Evolutionary conservation across 2,797 vertebrate genomes (phyloP).

Genomic region (Gorsachius magnificus): DNA sequence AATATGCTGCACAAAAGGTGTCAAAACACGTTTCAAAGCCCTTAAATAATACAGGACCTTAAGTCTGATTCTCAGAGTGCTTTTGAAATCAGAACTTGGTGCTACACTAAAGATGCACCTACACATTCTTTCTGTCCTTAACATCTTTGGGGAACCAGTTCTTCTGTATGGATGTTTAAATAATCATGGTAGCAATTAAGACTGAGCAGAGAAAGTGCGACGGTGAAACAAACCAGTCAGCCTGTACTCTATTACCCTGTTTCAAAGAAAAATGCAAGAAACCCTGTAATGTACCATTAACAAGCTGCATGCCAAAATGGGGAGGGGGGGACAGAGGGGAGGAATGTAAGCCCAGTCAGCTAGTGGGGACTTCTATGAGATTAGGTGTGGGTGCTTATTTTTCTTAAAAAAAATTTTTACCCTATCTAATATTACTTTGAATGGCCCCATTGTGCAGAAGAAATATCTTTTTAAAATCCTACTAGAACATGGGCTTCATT

Average conservation of each 20-base stretch:
- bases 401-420: not conserved
- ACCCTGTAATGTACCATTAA: not conserved
- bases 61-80: not conserved
- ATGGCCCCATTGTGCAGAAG: not conserved
- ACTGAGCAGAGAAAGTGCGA: not conserved
- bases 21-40: constrained; percentile 21
- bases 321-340: too few species aligned
- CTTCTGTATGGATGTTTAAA: constrained; percentile 21
- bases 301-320: not conserved
- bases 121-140: not conserved
- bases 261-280: constrained; percentile 31
- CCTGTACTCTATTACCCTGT: not conserved
- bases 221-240: constrained; percentile 23
- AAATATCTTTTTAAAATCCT: not conserved
- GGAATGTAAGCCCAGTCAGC: not conserved
- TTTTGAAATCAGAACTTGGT: not conserved
- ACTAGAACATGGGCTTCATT: not conserved
- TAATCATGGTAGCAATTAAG: constrained; percentile 18
- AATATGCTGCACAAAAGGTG: not conserved
- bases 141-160: not conserved
- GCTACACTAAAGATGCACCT: not conserved
- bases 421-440: not conserved
- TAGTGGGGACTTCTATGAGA: not conserved
- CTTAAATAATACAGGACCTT: constrained; percentile 1
- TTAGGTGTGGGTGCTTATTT: not conserved